These are phyloP conservation scores for Ia io DNA, from an alignment of 2,113 vertebrate species.

Conservation along the genomic window DNA sequence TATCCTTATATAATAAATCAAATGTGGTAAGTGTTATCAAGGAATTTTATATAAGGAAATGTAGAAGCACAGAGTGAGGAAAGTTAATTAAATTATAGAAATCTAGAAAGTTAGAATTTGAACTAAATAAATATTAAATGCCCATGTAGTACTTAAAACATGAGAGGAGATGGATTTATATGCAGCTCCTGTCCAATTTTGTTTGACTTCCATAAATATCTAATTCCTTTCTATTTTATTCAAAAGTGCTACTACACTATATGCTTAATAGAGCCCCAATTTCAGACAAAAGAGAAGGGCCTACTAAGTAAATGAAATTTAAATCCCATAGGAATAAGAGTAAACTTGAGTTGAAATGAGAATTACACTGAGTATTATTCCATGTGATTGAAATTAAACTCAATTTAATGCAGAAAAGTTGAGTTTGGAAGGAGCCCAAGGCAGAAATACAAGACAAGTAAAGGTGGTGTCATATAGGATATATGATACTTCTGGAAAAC, in stretches of 20 bases:
- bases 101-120: background rate
- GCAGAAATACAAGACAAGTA: background rate
- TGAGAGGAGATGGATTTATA: background rate
- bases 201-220: constrained; percentile 31
- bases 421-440: background rate
- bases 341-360: constrained; percentile 16
- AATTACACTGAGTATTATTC: background rate
- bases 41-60: background rate
- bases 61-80: background rate
- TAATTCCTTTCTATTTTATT: constrained; percentile 36
- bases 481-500: background rate
- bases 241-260: background rate
- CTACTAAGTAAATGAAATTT: constrained; percentile 43
- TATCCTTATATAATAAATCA: background rate
- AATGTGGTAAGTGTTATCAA: background rate
- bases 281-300: constrained; percentile 18
- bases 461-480: background rate
- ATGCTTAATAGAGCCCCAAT: background rate
- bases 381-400: constrained; percentile 21
- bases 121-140: constrained; percentile 9
- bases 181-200: background rate
- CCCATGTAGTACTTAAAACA: background rate
- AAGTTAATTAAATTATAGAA: constrained; percentile 15
- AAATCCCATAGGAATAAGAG: background rate
- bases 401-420: background rate